A percentile compares a stretch with the other conserved stretches of the same genome.
Evolutionary conservation across 2,888 invertebrate species (phyloP).

Genomic region (Drosophila mulleri): DNA sequence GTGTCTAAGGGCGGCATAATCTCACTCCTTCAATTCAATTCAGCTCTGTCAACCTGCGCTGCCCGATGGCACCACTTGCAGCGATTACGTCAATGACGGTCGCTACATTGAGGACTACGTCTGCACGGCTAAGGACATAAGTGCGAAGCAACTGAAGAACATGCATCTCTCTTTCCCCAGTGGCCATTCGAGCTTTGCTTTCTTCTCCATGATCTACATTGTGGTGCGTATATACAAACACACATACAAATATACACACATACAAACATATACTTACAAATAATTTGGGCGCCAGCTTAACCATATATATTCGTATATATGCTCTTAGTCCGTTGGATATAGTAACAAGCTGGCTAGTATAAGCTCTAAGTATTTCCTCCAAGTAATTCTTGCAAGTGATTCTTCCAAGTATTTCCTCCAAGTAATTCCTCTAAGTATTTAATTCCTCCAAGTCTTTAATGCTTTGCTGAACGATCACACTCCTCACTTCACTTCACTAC

Average conservation of each 20-base stretch:
- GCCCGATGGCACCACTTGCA: constrained; percentile 86
- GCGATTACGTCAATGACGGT: constrained; percentile 87
- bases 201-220: constrained; percentile 93
- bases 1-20: not conserved
- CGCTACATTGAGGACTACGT: constrained; percentile 90
- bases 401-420: too few species aligned
- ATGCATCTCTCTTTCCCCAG: constrained; percentile 95
- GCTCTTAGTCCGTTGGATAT: too few species aligned
- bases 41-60: constrained; percentile 93
- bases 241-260: not conserved
- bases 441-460: too few species aligned
- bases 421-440: too few species aligned
- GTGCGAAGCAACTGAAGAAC: constrained; percentile 88
- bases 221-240: constrained; percentile 88
- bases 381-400: too few species aligned
- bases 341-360: too few species aligned
- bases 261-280: not conserved
- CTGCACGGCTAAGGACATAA: constrained; percentile 86
- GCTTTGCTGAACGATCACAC: not conserved
- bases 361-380: too few species aligned
- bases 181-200: constrained; percentile 95
- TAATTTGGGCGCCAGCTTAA: not conserved
- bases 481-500: too few species aligned
- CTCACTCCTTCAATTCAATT: not conserved
- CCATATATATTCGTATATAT: not conserved